A percentile compares a stretch with the other conserved stretches of the same genome.
Conservation (phyloP, 2,797 vertebrate species). For the Sebastes aleutianus region DNA sequence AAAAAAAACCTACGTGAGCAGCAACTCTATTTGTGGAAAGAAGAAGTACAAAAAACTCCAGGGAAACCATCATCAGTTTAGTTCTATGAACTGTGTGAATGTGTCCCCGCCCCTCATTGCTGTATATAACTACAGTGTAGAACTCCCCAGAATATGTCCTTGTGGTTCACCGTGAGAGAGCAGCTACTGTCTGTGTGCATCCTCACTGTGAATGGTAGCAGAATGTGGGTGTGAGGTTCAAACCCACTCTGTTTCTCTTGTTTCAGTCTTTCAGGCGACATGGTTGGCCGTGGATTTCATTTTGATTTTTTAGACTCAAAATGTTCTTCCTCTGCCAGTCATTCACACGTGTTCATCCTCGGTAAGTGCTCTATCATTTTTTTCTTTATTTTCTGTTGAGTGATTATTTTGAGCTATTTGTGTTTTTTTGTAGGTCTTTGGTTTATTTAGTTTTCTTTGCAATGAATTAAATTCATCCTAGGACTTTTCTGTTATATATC, state of each 20-base stretch:
- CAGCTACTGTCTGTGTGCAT: not conserved
- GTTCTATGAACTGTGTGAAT: not conserved
- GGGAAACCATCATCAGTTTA: not conserved
- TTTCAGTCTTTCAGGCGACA: constrained; percentile 21
- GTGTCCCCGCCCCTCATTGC: constrained; percentile 27
- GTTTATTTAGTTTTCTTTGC: no score
- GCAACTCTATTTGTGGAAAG: constrained; percentile 44
- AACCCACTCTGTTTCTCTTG: not conserved
- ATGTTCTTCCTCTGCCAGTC: no score
- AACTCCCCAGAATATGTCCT: constrained; percentile 22
- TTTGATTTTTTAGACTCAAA: no score
- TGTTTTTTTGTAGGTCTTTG: no score
- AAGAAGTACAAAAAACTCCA: constrained; percentile 36
- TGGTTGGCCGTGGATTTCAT: not conserved
- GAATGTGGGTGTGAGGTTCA: not conserved
- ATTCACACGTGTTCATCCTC: no score
- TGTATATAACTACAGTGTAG: not conserved
- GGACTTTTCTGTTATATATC: no score
- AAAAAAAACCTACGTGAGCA: not conserved
- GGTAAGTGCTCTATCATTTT: no score
- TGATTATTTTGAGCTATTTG: no score
- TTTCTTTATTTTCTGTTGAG: no score
- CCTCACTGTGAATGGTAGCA: not conserved
- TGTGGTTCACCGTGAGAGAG: not conserved
- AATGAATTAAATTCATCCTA: no score